These are phyloP conservation scores for Mantis religiosa DNA, from an alignment of 2,888 invertebrate genomes.

Conservation along the genomic window DNA sequence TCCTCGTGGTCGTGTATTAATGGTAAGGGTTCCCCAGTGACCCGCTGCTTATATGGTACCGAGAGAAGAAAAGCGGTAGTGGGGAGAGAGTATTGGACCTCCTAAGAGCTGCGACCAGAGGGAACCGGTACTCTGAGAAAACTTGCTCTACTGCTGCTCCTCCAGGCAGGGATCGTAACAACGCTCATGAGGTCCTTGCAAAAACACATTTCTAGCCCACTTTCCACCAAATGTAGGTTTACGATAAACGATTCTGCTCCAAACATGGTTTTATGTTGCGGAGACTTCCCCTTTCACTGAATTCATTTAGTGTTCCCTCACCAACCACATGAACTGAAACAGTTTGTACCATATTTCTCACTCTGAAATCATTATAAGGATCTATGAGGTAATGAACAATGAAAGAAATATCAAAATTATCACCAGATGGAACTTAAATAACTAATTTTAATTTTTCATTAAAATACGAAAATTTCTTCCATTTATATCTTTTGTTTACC, in stretches of 20 bases:
- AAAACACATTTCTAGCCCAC: neutral
- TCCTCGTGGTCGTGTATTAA: neutral
- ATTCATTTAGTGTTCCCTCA: neutral
- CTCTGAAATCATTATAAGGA: too few species aligned
- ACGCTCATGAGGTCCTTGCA: neutral
- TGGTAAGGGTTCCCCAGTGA: neutral
- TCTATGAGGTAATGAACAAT: too few species aligned
- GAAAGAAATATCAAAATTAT: too few species aligned
- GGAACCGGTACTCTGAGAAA: slow-evolving; percentile 15
- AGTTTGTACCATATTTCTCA: neutral
- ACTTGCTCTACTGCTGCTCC: neutral
- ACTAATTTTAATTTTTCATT: too few species aligned
- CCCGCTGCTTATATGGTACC: neutral
- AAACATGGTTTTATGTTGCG: neutral
- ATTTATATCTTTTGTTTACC: too few species aligned
- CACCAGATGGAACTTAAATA: too few species aligned
- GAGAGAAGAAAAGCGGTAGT: neutral
- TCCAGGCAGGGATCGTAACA: neutral
- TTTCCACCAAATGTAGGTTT: neutral
- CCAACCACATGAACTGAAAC: neutral
- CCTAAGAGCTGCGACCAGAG: neutral
- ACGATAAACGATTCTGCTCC: neutral
- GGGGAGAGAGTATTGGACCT: neutral
- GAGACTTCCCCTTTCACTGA: neutral
- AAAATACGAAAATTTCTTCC: too few species aligned